phyloP scores from a whole-genome alignment of 2,797 vertebrate genomes.

The Platyrinchus mystaceus region DNA sequence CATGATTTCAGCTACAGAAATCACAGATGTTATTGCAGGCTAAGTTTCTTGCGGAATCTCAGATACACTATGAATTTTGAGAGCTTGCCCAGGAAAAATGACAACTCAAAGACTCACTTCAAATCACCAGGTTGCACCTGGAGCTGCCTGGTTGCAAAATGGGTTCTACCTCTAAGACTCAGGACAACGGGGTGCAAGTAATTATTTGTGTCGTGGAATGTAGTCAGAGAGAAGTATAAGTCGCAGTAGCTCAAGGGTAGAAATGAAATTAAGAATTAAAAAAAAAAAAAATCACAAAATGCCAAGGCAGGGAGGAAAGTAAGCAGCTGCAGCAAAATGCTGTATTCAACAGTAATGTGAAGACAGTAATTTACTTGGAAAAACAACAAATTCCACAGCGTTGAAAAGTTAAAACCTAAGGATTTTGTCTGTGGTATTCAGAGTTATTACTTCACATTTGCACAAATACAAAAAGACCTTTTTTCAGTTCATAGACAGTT shows the following conservation, averaged over 20 bases:
- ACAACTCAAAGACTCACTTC: background rate
- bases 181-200: background rate
- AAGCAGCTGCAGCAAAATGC: background rate
- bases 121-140: background rate
- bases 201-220: background rate
- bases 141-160: background rate
- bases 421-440: background rate
- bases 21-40: background rate
- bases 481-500: background rate
- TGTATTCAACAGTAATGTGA: background rate
- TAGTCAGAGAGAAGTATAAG: background rate
- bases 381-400: background rate
- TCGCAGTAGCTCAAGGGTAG: background rate
- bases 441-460: background rate
- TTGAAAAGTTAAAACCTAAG: background rate
- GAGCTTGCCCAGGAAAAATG: background rate
- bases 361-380: background rate
- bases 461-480: background rate
- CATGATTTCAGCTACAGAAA: background rate
- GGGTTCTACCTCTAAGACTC: background rate
- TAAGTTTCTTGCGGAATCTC: background rate
- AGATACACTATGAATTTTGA: background rate
- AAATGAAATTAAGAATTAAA: accelerated
- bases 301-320: accelerated
- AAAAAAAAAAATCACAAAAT: too few species aligned